Evolutionary conservation across 2,797 vertebrate genomes (phyloP).

Genomic region (Ceyx erithaca): DNA sequence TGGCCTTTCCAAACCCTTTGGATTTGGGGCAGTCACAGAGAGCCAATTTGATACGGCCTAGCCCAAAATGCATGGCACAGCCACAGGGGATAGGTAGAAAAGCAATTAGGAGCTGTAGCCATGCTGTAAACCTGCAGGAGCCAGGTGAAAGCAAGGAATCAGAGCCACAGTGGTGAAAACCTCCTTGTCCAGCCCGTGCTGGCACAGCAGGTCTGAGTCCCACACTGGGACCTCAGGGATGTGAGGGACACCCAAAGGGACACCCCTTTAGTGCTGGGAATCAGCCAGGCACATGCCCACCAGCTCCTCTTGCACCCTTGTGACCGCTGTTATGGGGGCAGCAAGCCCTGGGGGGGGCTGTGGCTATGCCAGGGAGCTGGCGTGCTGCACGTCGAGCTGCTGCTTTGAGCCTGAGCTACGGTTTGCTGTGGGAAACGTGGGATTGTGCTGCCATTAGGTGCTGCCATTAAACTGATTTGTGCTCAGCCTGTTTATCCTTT

Average conservation of each 20-base stretch:
- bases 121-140: not conserved
- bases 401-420: not conserved
- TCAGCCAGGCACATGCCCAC: accelerated
- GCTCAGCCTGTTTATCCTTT: conserved; percentile 44
- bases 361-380: not conserved
- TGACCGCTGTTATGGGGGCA: accelerated
- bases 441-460: conserved; percentile 12
- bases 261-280: not conserved
- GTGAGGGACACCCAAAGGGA: not conserved
- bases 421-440: not conserved
- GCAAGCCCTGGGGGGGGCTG: not conserved
- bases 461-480: conserved; percentile 57
- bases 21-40: not conserved
- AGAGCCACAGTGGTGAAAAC: not conserved
- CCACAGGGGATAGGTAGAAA: not conserved
- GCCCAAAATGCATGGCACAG: not conserved
- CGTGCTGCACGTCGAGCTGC: accelerated
- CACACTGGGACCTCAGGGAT: not conserved
- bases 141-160: not conserved
- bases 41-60: not conserved
- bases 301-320: accelerated
- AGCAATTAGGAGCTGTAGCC: not conserved
- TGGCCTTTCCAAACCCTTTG: not conserved
- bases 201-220: accelerated
- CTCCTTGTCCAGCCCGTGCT: not conserved